These are phyloP conservation scores for Lochmaea capreae DNA, from an alignment of 2,888 invertebrate genomes.

Conservation along the genomic window DNA sequence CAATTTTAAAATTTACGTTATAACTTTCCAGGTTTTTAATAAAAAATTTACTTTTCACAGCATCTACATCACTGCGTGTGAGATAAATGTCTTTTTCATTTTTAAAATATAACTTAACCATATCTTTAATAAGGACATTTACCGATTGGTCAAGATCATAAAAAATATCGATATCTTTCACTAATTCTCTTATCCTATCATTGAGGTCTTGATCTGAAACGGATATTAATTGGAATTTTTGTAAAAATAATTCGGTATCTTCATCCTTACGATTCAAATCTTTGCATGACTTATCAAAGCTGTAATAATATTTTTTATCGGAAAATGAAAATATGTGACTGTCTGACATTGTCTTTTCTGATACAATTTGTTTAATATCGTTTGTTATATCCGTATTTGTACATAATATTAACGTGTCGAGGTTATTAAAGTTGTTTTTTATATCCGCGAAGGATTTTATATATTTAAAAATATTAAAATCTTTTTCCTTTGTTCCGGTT, in stretches of 20 bases:
- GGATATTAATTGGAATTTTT: background rate
- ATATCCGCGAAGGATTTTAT: background rate
- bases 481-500: background rate
- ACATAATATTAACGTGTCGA: background rate
- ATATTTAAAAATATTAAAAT: constrained; percentile 2
- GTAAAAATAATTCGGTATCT: background rate
- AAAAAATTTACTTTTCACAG: background rate
- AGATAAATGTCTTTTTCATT: background rate
- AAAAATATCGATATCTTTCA: background rate
- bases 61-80: background rate
- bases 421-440: background rate
- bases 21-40: background rate
- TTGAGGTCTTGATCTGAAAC: background rate
- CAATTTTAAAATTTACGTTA: background rate
- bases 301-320: background rate
- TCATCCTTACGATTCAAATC: background rate
- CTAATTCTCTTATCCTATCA: background rate
- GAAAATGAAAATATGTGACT: background rate
- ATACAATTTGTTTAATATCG: background rate
- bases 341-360: too few species aligned
- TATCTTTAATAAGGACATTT: background rate
- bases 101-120: background rate
- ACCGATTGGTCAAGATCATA: background rate
- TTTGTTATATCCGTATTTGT: background rate
- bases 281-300: background rate